phyloP scores from a whole-genome alignment of 2,113 vertebrate genomes.

The Anthoscopus minutus region DNA sequence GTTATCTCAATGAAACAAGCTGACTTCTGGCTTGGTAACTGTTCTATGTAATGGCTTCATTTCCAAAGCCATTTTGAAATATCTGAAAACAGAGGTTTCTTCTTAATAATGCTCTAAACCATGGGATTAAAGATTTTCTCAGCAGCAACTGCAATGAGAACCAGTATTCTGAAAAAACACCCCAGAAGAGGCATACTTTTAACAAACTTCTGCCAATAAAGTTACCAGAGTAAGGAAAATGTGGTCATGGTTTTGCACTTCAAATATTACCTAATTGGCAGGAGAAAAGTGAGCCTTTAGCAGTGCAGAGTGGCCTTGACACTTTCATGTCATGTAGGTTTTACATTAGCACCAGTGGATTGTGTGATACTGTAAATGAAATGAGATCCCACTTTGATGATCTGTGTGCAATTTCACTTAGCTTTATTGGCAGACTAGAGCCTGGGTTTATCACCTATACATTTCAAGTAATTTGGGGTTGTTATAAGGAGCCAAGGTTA shows the following conservation, averaged over 20 bases:
- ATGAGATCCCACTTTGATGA: conserved; percentile 68
- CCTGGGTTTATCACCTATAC: conserved; percentile 66
- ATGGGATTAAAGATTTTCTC: conserved; percentile 16
- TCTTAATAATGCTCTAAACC: background rate
- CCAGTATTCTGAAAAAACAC: background rate
- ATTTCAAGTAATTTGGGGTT: conserved; percentile 66
- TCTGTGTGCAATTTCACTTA: conserved; percentile 66
- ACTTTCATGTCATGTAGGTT: conserved; percentile 59
- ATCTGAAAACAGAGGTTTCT: background rate
- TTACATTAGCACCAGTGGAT: conserved; percentile 66
- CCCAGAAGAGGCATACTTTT: background rate
- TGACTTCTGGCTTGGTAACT: background rate
- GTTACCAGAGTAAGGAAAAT: conserved; percentile 36
- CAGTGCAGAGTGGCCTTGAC: conserved; percentile 58
- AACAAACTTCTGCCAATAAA: conserved; percentile 23
- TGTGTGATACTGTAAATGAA: conserved; percentile 70
- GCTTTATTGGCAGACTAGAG: conserved; percentile 62
- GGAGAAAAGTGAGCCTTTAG: conserved; percentile 67
- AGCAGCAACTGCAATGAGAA: background rate
- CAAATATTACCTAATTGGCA: conserved; percentile 60
- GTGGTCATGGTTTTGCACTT: conserved; percentile 33
- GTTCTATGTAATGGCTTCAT: background rate
- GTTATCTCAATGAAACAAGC: background rate
- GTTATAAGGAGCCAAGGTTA: conserved; percentile 64
- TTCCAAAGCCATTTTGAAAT: background rate